phyloP scores from a whole-genome alignment of 2,113 vertebrate genomes.

The Rhinogobius similis region DNA sequence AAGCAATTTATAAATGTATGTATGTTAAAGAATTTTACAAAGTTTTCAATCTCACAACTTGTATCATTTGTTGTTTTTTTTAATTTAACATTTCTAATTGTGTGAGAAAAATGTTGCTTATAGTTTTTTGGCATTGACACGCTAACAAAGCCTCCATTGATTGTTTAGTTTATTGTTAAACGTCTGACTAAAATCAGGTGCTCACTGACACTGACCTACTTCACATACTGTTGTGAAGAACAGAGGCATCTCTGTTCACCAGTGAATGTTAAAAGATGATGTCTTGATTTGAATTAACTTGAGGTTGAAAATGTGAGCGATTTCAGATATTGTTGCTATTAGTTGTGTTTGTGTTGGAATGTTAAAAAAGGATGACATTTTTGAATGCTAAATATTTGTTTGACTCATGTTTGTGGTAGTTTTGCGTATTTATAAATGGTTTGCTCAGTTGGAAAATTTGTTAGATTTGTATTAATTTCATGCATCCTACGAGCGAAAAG shows the following conservation, averaged over 20 bases:
- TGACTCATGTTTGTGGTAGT: not conserved
- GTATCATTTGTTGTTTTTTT: not conserved
- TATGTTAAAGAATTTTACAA: slow-evolving; percentile 26
- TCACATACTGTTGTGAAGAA: slow-evolving; percentile 32
- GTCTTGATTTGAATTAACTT: not conserved
- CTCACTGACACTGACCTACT: slow-evolving; percentile 49
- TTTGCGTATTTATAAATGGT: not conserved
- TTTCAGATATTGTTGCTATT: not conserved
- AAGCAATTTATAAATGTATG: slow-evolving; percentile 51
- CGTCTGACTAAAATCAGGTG: slow-evolving; percentile 21
- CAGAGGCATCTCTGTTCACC: slow-evolving; percentile 11
- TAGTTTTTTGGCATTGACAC: not conserved
- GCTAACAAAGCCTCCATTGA: slow-evolving; percentile 9
- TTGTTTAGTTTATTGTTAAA: not conserved
- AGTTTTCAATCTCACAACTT: too few species aligned
- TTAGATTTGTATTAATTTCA: too few species aligned
- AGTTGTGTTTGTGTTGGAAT: not conserved
- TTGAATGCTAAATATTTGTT: not conserved
- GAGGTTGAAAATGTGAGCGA: not conserved
- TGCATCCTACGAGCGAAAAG: not conserved
- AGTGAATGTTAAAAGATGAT: not conserved
- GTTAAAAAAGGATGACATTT: not conserved
- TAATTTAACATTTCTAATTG: not conserved
- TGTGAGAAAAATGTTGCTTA: not conserved
- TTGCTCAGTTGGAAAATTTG: not conserved